Base-by-base conservation (phyloP, 30 jellyfish, hydroid and myxozoan genomes). In the Pelagia noctiluca region DNA sequence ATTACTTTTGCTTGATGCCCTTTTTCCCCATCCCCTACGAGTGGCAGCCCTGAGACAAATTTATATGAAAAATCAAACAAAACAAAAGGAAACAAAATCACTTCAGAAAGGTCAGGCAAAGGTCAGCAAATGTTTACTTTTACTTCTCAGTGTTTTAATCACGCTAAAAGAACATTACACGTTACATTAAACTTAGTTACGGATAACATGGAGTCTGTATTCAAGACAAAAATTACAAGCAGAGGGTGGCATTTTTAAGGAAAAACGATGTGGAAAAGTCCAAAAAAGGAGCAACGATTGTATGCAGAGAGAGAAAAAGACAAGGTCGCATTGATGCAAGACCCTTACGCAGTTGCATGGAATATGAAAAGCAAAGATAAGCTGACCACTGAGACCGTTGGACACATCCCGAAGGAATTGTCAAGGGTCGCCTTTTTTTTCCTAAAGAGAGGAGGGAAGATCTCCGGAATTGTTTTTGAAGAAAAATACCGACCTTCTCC, bases 321-420 rank as follows among this genome's bases (percentile, higher is more conserved):
- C 70, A 76, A 76, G 63, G 52, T 50, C 16, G 87, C 87, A 26
- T 60, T 76, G 62, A 35, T 19, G 32, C 87, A 76, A 21, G 88
- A 76, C 79, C 84, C 84, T 25, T 76, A 53, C 28, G 30, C 88
- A 24, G 62, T 53, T 3, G 88, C 88, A 21, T 50, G 88, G 88
- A 76, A 76, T 11, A 76, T 22, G 63, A 72, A 76, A 76, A 76
- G 32, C 87, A 76, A 32, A 23, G 62, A 36, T 52, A 76, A 76
- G 52, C 32, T 76, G 53, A 72, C 80, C 37, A 13, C 68, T 66
- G 66, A 66, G 68, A 34, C 66, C 63, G 80, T 66, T 66, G 80
- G 80, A 66, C 70, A 25, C 66, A 34, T 66, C 34, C 80, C 72
- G 36, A 66, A 66, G 23, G 80, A 66, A 66, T 25, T 66, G 48